Conservation (phyloP, 2,113 vertebrate genomes). For the Toxotes chatareus region DNA sequence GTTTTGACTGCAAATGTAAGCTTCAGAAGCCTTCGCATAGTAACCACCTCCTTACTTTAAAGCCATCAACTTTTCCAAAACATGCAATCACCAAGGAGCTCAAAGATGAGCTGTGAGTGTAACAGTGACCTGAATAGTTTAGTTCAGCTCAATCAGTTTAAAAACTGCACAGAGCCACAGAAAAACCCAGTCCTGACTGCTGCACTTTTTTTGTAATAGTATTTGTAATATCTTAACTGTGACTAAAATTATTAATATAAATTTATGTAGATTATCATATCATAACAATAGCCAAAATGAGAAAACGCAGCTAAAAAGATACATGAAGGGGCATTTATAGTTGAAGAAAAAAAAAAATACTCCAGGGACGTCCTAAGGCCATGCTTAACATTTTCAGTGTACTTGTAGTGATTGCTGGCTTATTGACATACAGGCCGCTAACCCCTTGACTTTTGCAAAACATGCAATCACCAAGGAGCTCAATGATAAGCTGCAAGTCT, state of each 20-base stretch:
- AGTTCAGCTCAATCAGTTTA: slow-evolving; percentile 8
- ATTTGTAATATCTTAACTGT: too few relatives aligned
- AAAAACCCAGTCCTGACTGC: not conserved
- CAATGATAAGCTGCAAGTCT: not conserved
- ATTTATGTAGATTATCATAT: too few relatives aligned
- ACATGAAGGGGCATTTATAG: too few relatives aligned
- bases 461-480: slow-evolving; percentile 13
- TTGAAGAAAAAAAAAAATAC: too few relatives aligned
- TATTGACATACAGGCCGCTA: too few relatives aligned
- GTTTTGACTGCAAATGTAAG: not conserved
- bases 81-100: slow-evolving; percentile 13
- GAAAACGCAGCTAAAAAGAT: too few relatives aligned
- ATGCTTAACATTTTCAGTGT: too few relatives aligned
- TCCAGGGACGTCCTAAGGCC: too few relatives aligned
- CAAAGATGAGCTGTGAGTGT: not conserved
- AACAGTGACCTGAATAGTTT: slow-evolving; percentile 20
- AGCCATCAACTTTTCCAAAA: not conserved
- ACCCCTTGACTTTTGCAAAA: not conserved
- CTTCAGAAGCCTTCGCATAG: not conserved
- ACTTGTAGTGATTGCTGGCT: too few relatives aligned
- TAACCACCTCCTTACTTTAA: not conserved
- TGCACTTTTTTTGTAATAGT: not conserved
- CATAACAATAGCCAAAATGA: too few relatives aligned
- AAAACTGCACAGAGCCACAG: not conserved
- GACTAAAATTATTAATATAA: too few relatives aligned